These are phyloP conservation scores for Stegana nigrithorax DNA, from an alignment of 2,888 invertebrate species.

Conservation along the genomic window DNA sequence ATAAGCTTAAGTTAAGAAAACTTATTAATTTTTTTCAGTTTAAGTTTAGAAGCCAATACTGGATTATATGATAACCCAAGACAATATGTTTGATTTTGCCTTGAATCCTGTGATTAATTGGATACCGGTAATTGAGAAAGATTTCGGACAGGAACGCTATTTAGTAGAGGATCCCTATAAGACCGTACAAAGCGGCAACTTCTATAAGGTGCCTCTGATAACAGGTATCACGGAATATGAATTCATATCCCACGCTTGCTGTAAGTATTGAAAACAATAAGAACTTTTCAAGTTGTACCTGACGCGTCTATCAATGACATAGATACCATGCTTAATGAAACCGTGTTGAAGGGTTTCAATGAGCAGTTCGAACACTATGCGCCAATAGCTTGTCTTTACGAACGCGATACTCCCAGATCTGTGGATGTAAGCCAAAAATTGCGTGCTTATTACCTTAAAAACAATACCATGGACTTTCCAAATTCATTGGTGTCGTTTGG, in stretches of 20 bases:
- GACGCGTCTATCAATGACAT: neutral
- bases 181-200: conserved; percentile 71
- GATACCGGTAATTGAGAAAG: conserved; percentile 75
- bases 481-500: conserved; percentile 46
- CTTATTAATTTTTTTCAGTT: neutral
- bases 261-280: conserved; percentile 57
- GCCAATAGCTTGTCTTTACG: conserved; percentile 66
- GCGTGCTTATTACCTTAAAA: conserved; percentile 49
- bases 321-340: conserved; percentile 70
- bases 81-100: conserved; percentile 60
- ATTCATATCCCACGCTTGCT: conserved; percentile 72
- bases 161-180: conserved; percentile 72
- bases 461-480: conserved; percentile 33
- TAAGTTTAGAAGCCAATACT: conserved; percentile 47
- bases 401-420: conserved; percentile 59
- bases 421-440: conserved; percentile 50
- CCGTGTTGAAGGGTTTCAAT: conserved; percentile 57
- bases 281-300: neutral
- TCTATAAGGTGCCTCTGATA: conserved; percentile 75
- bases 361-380: conserved; percentile 51
- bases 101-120: conserved; percentile 69
- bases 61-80: conserved; percentile 51
- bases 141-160: conserved; percentile 76
- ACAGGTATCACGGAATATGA: conserved; percentile 76
- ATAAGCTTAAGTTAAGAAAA: neutral